These are phyloP conservation scores for Plotosus lineatus DNA, from an alignment of 2,113 vertebrate genomes.

Conservation along the genomic window DNA sequence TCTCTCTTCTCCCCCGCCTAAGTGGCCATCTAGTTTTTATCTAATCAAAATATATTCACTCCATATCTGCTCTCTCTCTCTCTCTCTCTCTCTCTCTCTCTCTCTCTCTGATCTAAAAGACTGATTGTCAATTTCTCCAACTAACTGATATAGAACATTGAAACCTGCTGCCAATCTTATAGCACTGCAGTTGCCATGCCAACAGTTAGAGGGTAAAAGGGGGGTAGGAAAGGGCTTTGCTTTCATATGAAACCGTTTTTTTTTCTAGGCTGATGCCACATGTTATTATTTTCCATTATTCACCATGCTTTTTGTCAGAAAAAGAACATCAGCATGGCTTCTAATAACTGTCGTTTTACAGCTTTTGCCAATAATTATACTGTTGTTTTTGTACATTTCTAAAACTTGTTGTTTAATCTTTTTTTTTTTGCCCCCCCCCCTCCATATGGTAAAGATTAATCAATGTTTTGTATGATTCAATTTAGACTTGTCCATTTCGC, in stretches of 20 bases:
- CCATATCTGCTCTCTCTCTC: conserved; percentile 57
- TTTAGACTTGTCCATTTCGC: conserved; percentile 9
- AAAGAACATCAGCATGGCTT: conserved; percentile 17
- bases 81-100: conserved; percentile 53
- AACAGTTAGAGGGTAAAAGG: conserved; percentile 68
- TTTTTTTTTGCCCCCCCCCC: neutral
- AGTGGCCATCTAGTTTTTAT: conserved; percentile 66
- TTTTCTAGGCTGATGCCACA: conserved; percentile 63
- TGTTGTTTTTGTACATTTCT: neutral
- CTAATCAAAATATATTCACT: conserved; percentile 76
- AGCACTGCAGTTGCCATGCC: conserved; percentile 66
- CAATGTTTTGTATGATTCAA: conserved; percentile 4
- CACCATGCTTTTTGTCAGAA: conserved; percentile 49
- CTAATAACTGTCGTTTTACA: conserved; percentile 23
- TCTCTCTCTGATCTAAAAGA: conserved; percentile 62
- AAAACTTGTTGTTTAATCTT: neutral
- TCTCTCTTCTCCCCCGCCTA: conserved; percentile 56
- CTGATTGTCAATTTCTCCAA: conserved; percentile 74
- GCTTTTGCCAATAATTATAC: neutral
- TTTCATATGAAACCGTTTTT: conserved; percentile 42
- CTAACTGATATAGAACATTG: conserved; percentile 64
- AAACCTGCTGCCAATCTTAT: conserved; percentile 62
- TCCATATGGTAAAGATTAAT: neutral
- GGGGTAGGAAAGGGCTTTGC: conserved; percentile 38
- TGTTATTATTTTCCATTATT: conserved; percentile 57